Base-by-base conservation (phyloP, 2,797 vertebrate genomes). In the Sternotherus odoratus region DNA sequence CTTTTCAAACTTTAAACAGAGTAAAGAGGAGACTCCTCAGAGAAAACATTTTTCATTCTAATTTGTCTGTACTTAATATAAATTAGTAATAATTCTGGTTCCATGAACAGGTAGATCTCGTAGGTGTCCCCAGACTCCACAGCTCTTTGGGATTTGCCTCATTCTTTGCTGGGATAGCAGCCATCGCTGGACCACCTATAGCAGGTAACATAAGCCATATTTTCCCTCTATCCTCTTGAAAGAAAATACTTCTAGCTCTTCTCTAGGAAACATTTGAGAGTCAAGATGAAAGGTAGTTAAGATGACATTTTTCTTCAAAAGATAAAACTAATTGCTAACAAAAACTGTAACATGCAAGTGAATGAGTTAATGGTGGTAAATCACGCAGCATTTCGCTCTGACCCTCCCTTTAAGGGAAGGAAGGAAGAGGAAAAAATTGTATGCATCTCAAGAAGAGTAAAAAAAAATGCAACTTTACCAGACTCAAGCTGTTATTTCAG, bases 151-250 rank as follows among this genome's bases (percentile, higher is more conserved):
- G 99, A 8, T 98, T 99, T 96, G 98, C 99, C 66, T 97, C 98
- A 98, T 99, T 99, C 97, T 99, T 99, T 85, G 98, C 99, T 36
- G 99, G 99, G 56, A 95, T 98, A 46, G 99, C 98, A 79, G 98
- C 99, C 94, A 97, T 99, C 78, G 98, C 98, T 4, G 99, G 99
- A 91, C 99, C 99, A 96, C 99, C 99, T 54, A 88, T 99, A 83
- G 99, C 99, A 99, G 99, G 99, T 99, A 98, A 96, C 36, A 84
- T 81, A 16, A 80, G 66, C 36, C 72, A 79, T 9, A 56, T 66
- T 86, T 87, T 75, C 15, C 43, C 77, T 81, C 43, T 48, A 74
- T 12, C 50, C 50, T 75, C 24, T 83, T 0, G 43, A 39, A 5
- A 50, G 75, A 80, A 4, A 36, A 8, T 0, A 1, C 74, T 80